These are phyloP conservation scores for Parnassius mnemosyne DNA, from an alignment of 2,888 invertebrate genomes.

Conservation along the genomic window DNA sequence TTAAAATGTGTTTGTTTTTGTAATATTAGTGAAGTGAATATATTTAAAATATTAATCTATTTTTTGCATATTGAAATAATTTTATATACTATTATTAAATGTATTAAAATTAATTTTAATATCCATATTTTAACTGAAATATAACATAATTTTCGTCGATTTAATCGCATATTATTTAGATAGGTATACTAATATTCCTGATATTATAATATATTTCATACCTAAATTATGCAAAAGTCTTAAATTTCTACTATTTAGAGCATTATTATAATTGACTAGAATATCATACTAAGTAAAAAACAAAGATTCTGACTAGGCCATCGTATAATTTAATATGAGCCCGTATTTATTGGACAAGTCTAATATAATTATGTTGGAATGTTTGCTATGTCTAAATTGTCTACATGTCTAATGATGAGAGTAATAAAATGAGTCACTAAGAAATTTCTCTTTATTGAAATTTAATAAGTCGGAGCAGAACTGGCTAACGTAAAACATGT, in stretches of 20 bases:
- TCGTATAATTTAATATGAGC: conserved; percentile 27
- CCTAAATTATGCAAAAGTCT: conserved; percentile 21
- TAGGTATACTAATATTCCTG: not conserved
- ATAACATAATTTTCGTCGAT: conserved; percentile 17
- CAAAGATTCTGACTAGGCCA: conserved; percentile 55
- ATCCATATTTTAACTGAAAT: not conserved
- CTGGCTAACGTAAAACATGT: conserved; percentile 12
- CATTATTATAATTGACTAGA: conserved; percentile 72
- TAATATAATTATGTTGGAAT: conserved; percentile 25
- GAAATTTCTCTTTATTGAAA: conserved; percentile 15
- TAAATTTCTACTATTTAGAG: conserved; percentile 35
- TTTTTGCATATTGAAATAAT: too few relatives aligned
- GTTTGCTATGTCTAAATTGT: conserved; percentile 14
- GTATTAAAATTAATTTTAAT: too few relatives aligned
- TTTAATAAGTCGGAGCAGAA: conserved; percentile 9
- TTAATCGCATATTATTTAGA: conserved; percentile 19
- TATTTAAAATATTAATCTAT: too few relatives aligned
- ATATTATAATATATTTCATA: conserved; percentile 8
- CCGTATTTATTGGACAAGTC: conserved; percentile 18
- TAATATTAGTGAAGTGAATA: too few relatives aligned
- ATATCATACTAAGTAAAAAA: conserved; percentile 44
- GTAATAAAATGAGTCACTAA: conserved; percentile 4
- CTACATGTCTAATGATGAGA: conserved; percentile 18
- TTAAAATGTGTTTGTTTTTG: not conserved
- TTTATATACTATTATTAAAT: too few relatives aligned